Evolutionary conservation across 2,113 vertebrate species (phyloP).

Genomic region (Aspidoscelis tigris): DNA sequence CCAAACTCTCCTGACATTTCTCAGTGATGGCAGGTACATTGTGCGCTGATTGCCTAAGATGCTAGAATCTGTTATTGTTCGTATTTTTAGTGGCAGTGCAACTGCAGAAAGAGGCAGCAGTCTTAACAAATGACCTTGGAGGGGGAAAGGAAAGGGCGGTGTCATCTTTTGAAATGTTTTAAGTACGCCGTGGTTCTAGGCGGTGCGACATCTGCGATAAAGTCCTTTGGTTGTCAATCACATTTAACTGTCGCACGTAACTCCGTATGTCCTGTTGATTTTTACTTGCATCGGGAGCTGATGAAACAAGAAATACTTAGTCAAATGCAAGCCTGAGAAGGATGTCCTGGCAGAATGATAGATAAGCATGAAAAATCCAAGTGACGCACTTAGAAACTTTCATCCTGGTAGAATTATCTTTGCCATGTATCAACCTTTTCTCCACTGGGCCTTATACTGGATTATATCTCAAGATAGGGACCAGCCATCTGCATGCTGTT

Average conservation of each 20-base stretch:
- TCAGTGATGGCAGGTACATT: slow-evolving; percentile 50
- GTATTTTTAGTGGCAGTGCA: slow-evolving; percentile 73
- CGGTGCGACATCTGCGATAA: slow-evolving; percentile 95
- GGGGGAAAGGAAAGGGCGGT: slow-evolving; percentile 59
- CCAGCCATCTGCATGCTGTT: no score
- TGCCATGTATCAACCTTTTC: neutral
- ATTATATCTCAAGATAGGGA: no score
- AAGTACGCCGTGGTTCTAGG: slow-evolving; percentile 92
- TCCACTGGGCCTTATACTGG: no score
- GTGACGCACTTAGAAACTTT: neutral
- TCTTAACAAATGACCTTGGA: slow-evolving; percentile 73
- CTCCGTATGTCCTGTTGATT: slow-evolving; percentile 92
- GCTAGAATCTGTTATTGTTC: slow-evolving; percentile 69
- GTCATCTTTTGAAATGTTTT: slow-evolving; percentile 70
- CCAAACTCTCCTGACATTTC: slow-evolving; percentile 43
- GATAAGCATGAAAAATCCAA: slow-evolving; percentile 23
- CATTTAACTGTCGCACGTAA: slow-evolving; percentile 93
- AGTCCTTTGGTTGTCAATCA: slow-evolving; percentile 98
- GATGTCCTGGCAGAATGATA: slow-evolving; percentile 46
- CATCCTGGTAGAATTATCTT: slow-evolving; percentile 41
- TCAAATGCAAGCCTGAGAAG: slow-evolving; percentile 57
- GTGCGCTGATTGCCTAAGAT: slow-evolving; percentile 60
- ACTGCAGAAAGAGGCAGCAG: slow-evolving; percentile 73
- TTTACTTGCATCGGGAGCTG: slow-evolving; percentile 92
- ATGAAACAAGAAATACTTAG: slow-evolving; percentile 60